A percentile compares a stretch with the other conserved stretches of the same genome.
Evolutionary conservation across 2,797 vertebrate species (phyloP).

Genomic region (Tokudaia muenninki): DNA sequence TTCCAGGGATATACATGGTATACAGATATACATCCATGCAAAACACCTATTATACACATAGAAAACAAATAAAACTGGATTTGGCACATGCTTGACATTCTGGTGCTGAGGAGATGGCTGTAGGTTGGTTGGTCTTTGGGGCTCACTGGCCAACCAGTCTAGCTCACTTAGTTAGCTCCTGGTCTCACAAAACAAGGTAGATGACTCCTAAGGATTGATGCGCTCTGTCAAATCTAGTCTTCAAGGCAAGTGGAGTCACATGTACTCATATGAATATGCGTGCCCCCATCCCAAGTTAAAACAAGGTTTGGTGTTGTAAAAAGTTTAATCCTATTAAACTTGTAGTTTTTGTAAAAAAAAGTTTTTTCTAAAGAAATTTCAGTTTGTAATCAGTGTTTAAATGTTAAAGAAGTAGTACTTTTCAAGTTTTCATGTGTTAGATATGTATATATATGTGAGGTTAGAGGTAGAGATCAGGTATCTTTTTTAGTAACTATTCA

Average conservation of each 20-base stretch:
- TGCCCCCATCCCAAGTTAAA: not conserved
- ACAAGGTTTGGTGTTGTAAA: not conserved
- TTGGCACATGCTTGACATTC: not conserved
- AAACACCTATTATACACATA: not conserved
- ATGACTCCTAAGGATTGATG: not conserved
- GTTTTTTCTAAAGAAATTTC: constrained; percentile 7
- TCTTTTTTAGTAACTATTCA: not conserved
- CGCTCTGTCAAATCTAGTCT: too few species aligned
- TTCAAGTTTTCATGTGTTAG: constrained; percentile 29
- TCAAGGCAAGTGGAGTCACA: not conserved
- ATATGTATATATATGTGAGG: not conserved
- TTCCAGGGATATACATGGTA: too few species aligned
- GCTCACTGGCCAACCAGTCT: not conserved
- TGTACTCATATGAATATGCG: not conserved
- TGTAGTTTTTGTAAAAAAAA: constrained; percentile 19
- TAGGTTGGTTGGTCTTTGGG: not conserved
- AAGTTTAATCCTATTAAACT: constrained; percentile 10
- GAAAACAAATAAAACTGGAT: not conserved
- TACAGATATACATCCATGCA: not conserved
- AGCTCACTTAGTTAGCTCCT: not conserved
- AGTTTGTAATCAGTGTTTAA: constrained; percentile 44
- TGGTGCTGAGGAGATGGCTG: too few species aligned
- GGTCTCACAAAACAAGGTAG: not conserved
- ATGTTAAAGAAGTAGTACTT: constrained; percentile 17
- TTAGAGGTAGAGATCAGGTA: not conserved